A percentile compares a stretch with the other conserved stretches of the same genome.
Conservation (phyloP, 2,113 vertebrate genomes). For the Beaufortia kweichowensis region DNA sequence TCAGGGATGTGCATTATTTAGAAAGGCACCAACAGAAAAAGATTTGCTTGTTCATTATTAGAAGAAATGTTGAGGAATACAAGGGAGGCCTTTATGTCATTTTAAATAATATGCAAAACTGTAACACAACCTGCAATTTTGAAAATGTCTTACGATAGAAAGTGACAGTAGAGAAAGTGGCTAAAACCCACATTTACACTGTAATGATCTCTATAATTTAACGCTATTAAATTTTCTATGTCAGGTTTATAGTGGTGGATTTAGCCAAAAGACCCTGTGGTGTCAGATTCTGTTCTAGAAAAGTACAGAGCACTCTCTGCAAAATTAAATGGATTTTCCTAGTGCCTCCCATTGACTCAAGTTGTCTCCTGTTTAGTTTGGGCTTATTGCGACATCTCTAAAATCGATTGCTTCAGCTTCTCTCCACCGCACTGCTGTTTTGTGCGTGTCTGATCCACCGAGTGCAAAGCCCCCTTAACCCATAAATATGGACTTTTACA, state of each 20-base stretch:
- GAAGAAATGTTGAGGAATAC: neutral
- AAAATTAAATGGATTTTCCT: conserved; percentile 13
- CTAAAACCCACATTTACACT: neutral
- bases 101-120: neutral
- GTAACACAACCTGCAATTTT: neutral
- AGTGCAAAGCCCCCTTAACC: neutral
- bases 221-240: neutral
- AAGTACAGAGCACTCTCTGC: neutral
- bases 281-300: neutral
- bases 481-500: neutral
- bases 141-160: neutral
- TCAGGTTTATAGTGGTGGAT: neutral
- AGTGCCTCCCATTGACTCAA: conserved; percentile 20
- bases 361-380: conserved; percentile 30
- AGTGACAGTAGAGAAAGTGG: neutral
- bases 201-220: conserved; percentile 5
- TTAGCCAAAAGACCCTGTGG: neutral
- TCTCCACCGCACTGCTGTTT: conserved; percentile 5
- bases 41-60: conserved; percentile 1
- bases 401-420: conserved; percentile 28
- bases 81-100: neutral
- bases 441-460: conserved; percentile 34
- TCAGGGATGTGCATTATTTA: conserved; percentile 13
- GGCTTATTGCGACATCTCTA: conserved; percentile 41
- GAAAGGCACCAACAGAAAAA: neutral